These are phyloP conservation scores for Lasioglossum pauxillum DNA, from an alignment of 2,888 invertebrate genomes.

Conservation along the genomic window DNA sequence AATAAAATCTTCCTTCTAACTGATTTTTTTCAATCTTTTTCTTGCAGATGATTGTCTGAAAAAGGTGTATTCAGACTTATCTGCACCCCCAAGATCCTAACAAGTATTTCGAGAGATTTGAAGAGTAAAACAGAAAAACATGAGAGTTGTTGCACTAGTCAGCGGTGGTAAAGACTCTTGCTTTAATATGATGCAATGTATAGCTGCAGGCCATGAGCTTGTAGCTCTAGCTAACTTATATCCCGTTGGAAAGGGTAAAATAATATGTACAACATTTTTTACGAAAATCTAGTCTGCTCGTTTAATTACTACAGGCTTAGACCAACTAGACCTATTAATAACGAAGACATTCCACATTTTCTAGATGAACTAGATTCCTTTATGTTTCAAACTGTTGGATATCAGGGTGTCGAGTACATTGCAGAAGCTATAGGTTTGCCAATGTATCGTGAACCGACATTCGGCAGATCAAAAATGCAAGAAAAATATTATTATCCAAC, in stretches of 20 bases:
- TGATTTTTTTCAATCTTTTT: constrained; percentile 52
- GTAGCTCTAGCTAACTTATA: constrained; percentile 98
- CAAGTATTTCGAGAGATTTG: constrained; percentile 65
- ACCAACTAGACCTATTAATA: not conserved
- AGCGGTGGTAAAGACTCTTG: constrained; percentile 99
- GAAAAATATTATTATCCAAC: constrained; percentile 92
- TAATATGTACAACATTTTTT: constrained; percentile 15
- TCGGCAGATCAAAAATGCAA: constrained; percentile 92
- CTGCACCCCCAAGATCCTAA: constrained; percentile 61
- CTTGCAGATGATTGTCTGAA: constrained; percentile 79
- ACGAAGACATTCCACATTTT: constrained; percentile 67
- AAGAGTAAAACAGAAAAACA: constrained; percentile 85
- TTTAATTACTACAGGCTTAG: not conserved
- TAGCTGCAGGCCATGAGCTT: constrained; percentile 97
- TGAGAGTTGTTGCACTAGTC: constrained; percentile 95
- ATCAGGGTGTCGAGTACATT: constrained; percentile 96
- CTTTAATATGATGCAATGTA: constrained; percentile 99
- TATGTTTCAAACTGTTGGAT: constrained; percentile 99
- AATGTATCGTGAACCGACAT: constrained; percentile 93
- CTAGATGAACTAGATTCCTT: constrained; percentile 97
- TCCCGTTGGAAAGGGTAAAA: constrained; percentile 92
- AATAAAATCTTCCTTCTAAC: constrained; percentile 49
- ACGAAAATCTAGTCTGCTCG: not conserved
- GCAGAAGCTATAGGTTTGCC: constrained; percentile 98
- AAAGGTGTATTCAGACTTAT: constrained; percentile 63